Percentiles rank a stretch among this genome's conserved stretches.
Conservation (phyloP, 2,113 vertebrate genomes). For the Syngnathus floridae region DNA sequence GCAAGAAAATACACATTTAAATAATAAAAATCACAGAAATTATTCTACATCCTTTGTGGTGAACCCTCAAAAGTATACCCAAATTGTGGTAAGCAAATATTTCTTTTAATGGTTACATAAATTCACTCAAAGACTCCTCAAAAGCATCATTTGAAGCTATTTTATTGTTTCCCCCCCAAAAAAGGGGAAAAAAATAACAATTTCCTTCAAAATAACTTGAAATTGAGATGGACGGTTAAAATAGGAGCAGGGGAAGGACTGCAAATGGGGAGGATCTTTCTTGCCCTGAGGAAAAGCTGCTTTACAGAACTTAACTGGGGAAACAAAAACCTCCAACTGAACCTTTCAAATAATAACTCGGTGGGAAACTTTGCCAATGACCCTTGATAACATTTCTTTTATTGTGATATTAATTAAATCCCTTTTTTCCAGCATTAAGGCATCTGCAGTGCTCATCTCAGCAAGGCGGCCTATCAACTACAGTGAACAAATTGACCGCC, state of each 20-base stretch:
- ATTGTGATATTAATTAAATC: background rate
- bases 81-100: conserved; percentile 41
- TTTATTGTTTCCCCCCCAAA: conserved; percentile 67
- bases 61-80: no score
- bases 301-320: conserved; percentile 11
- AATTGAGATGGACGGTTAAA: conserved; percentile 51
- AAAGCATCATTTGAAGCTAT: conserved; percentile 1
- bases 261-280: background rate
- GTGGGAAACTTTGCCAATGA: background rate
- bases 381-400: background rate
- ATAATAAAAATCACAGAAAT: background rate
- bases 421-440: conserved; percentile 4
- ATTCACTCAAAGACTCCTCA: no score
- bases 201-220: conserved; percentile 44
- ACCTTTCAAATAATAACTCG: background rate
- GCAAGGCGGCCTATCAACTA: background rate
- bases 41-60: background rate
- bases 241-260: conserved; percentile 26
- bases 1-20: background rate
- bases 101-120: conserved; percentile 56
- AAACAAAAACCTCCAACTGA: background rate
- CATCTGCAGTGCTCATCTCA: conserved; percentile 6
- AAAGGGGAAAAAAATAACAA: conserved; percentile 50
- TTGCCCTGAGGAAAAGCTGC: conserved; percentile 26
- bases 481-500: background rate